Evolutionary conservation across 2,113 vertebrate species (phyloP).

Genomic region (Struthidea cinerea): DNA sequence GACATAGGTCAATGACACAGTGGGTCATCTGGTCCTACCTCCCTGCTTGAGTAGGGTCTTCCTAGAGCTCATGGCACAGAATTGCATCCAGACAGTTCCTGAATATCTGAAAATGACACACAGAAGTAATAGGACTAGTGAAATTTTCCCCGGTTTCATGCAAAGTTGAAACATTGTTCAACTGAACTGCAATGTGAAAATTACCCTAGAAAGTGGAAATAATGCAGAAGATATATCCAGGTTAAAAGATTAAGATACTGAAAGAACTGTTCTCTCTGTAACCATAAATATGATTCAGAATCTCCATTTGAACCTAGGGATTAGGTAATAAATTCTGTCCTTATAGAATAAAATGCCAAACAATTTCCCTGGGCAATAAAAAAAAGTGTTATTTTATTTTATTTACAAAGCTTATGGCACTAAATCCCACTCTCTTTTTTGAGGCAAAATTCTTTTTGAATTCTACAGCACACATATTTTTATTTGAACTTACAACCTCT

Average conservation of each 20-base stretch:
- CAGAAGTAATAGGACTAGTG: not conserved
- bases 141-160: not conserved
- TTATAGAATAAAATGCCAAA: not conserved
- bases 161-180: not conserved
- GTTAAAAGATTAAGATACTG: conserved; percentile 30
- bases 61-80: not conserved
- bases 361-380: conserved; percentile 20
- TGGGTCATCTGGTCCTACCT: not conserved
- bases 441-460: not conserved
- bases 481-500: not conserved
- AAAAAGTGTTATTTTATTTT: not conserved
- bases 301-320: conserved; percentile 4
- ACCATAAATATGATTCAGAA: conserved; percentile 25
- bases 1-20: not conserved
- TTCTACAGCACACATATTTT: not conserved
- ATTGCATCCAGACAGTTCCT: not conserved
- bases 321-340: conserved; percentile 41
- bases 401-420: conserved; percentile 9
- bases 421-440: not conserved
- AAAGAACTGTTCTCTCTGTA: conserved; percentile 33
- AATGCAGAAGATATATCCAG: conserved; percentile 40
- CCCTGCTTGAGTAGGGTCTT: not conserved
- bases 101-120: not conserved
- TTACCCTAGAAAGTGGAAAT: conserved; percentile 22
- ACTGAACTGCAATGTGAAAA: not conserved